Percentiles rank a stretch among this genome's conserved stretches.
phyloP scores from a whole-genome alignment of 2,113 vertebrate species.

The Panthera tigris region DNA sequence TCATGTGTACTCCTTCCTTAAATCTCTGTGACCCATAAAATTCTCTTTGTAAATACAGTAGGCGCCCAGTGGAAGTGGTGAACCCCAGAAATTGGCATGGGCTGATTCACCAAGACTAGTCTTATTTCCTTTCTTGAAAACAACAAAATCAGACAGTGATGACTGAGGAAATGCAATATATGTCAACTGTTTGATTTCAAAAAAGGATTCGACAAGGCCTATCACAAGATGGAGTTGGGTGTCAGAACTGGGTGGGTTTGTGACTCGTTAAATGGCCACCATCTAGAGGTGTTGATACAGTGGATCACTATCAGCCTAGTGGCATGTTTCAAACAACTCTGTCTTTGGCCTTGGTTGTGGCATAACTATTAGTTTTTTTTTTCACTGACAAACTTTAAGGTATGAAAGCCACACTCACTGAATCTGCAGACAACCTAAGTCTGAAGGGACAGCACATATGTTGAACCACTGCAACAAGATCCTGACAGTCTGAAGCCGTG shows the following conservation, averaged over 20 bases:
- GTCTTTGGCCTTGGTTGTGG: neutral
- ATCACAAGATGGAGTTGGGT: neutral
- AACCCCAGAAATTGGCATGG: neutral
- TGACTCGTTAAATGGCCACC: neutral
- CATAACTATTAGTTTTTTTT: neutral
- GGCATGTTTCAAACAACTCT: neutral
- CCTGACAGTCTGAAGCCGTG: neutral
- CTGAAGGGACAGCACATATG: neutral
- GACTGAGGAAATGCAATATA: neutral
- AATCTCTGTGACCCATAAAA: neutral
- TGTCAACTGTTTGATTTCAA: neutral
- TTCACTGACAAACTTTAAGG: neutral
- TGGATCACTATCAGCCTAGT: neutral
- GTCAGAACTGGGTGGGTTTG: neutral
- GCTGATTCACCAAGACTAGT: neutral
- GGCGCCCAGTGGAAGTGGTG: neutral
- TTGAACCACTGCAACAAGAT: neutral
- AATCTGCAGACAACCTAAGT: neutral
- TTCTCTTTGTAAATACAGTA: neutral
- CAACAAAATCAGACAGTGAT: neutral
- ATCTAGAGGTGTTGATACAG: neutral
- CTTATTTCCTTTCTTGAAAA: slow-evolving; percentile 20
- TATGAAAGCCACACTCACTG: neutral
- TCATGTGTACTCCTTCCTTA: neutral
- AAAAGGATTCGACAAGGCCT: neutral